These are phyloP conservation scores for Petrolisthes manimaculis DNA, from an alignment of 2,888 invertebrate genomes.

Conservation along the genomic window DNA sequence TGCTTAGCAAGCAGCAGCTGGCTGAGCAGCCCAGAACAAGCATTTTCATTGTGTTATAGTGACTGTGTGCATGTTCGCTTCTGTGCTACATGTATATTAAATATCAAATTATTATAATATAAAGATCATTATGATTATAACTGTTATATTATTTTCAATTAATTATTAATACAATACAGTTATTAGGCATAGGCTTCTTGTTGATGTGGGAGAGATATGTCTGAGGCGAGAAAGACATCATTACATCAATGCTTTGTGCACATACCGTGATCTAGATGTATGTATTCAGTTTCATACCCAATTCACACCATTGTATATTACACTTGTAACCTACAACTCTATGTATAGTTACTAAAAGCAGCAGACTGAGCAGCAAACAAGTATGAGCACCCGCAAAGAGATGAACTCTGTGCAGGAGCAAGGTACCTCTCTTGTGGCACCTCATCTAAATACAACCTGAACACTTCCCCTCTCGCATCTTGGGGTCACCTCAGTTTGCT, in stretches of 20 bases:
- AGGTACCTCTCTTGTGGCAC: background rate
- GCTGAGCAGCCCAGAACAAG: constrained; percentile 50
- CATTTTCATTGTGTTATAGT: constrained; percentile 62
- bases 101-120: constrained; percentile 49
- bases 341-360: constrained; percentile 30
- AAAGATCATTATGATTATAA: constrained; percentile 30
- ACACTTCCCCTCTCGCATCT: constrained; percentile 21
- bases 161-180: constrained; percentile 47
- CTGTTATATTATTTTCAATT: too few species aligned
- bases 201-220: constrained; percentile 56
- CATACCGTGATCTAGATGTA: constrained; percentile 54
- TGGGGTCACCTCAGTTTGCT: constrained; percentile 26
- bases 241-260: constrained; percentile 54
- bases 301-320: constrained; percentile 56
- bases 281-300: constrained; percentile 55
- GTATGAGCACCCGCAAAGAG: constrained; percentile 30
- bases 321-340: constrained; percentile 25
- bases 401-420: constrained; percentile 43
- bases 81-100: constrained; percentile 61
- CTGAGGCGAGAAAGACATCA: constrained; percentile 58
- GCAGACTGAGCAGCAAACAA: background rate
- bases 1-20: constrained; percentile 39
- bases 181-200: constrained; percentile 52
- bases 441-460: background rate
- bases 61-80: constrained; percentile 62